Evolutionary conservation across 2,888 invertebrate genomes (phyloP).

Genomic region (Lepidonotus clava): DNA sequence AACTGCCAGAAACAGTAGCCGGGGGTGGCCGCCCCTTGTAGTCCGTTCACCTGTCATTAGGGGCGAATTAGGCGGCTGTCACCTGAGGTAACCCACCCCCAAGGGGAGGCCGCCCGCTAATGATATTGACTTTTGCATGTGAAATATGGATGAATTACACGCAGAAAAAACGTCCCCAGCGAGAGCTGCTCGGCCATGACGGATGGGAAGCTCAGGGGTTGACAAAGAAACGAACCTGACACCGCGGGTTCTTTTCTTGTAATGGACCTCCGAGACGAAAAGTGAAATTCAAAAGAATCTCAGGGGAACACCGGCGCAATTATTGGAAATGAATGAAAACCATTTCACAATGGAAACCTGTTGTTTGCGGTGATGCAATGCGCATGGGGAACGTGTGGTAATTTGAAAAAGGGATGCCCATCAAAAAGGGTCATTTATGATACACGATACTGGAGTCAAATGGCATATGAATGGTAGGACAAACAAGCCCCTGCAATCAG

Average conservation of each 20-base stretch:
- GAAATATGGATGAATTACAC: constrained; percentile 18
- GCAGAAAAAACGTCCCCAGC: not conserved
- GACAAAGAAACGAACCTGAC: not conserved
- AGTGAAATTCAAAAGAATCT: not conserved
- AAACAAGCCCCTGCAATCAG: not conserved
- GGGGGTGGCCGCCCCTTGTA: not conserved
- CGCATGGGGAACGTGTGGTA: not conserved
- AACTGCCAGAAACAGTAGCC: not conserved
- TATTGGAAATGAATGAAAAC: not conserved
- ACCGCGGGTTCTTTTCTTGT: not conserved
- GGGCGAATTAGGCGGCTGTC: not conserved
- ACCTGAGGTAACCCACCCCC: not conserved
- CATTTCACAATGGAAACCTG: not conserved
- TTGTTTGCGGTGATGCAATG: not conserved
- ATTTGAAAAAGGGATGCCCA: not conserved
- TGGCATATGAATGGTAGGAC: constrained; percentile 1
- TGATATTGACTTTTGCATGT: constrained; percentile 21
- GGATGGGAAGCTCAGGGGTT: not conserved
- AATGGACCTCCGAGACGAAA: not conserved
- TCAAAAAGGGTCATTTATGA: not conserved
- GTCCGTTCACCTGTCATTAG: not conserved
- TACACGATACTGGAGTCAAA: not conserved
- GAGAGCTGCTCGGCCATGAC: not conserved
- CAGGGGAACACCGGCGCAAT: not conserved
- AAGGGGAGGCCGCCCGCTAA: not conserved